Conservation (phyloP, 2,797 vertebrate species). For the Xenops minutus region DNA sequence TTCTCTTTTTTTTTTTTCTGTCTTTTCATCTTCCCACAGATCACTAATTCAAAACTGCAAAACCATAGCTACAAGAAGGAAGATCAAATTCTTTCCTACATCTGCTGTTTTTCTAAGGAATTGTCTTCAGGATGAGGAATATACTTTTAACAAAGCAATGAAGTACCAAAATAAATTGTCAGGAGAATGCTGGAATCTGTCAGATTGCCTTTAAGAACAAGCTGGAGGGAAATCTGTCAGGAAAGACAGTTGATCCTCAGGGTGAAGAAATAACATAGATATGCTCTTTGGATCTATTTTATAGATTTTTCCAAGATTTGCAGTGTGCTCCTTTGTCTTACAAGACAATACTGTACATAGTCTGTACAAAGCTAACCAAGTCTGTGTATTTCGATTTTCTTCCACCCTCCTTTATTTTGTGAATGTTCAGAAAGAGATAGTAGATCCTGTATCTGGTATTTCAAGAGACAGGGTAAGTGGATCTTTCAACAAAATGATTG, state of each 20-base stretch:
- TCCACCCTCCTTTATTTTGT: not conserved
- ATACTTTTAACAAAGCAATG: not conserved
- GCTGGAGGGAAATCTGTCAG: not conserved
- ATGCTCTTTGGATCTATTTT: not conserved
- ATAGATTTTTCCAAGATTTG: not conserved
- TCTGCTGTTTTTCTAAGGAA: not conserved
- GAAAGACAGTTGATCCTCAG: not conserved
- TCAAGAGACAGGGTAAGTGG: not conserved
- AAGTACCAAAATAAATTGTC: not conserved
- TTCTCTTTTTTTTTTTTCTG: not conserved
- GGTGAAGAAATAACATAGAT: not conserved
- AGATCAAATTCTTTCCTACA: not conserved
- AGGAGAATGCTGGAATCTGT: not conserved
- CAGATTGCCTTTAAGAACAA: not conserved
- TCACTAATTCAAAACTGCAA: not conserved
- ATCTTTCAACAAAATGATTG: not conserved
- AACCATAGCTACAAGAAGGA: not conserved
- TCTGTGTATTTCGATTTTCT: not conserved
- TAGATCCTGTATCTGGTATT: not conserved
- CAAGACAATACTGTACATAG: not conserved
- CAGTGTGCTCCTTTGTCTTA: not conserved
- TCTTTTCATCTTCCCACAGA: not conserved
- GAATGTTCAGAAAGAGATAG: not conserved
- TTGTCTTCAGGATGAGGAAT: not conserved
- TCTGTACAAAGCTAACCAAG: not conserved